Base-by-base conservation (phyloP, 2,888 invertebrate genomes). In the Apotomis betuletana region DNA sequence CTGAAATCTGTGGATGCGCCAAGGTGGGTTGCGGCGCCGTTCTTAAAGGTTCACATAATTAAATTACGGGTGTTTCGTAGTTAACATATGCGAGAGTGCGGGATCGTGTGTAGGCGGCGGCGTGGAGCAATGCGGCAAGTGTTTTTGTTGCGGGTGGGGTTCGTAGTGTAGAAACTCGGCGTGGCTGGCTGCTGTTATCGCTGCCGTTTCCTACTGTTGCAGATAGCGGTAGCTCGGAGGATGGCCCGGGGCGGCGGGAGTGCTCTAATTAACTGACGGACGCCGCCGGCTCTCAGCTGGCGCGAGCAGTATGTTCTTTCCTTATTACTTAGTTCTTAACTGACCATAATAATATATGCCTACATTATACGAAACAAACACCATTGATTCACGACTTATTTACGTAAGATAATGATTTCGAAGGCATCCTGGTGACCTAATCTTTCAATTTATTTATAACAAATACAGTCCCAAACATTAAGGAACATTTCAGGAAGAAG, bases 231-330 rank as follows among this genome's bases (percentile, higher is more conserved):
- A 83, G 82, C 79, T 83, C 88, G 85, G 91, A 93, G 90, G 89
- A 93, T 93, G 92, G 92, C 89, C 86, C 86, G 86, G 82, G 81
- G 83, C 83, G 83, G 84, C 87, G 87, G 88, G 87, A 89, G 82
- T 82, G 86, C 80, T 87, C 86, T 90, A 86, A 87, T 87, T 91
- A 91, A 93, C 90, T 92, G 92, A 93, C 92, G 86, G 92, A 91
- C 91, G 86, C 83, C 83, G 92, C 92, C 89, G 91, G 91, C 92
- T 88, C 82, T 84, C 90, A 89, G 92, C 92, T 92, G 92, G 91
- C 91, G 83, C 86, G 85, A 89, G 88, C 88, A 88, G 91, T 92
- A 91, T 79, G 91, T 71, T 90, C 55, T 79, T 75, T 73, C 41
- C 74, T 59, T 72, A 69, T 73, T 71, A 69, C 64, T 71, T 65